A percentile compares a stretch with the other conserved stretches of the same genome.
Evolutionary conservation across 2,113 vertebrate species (phyloP).

Genomic region (Bos indicus): DNA sequence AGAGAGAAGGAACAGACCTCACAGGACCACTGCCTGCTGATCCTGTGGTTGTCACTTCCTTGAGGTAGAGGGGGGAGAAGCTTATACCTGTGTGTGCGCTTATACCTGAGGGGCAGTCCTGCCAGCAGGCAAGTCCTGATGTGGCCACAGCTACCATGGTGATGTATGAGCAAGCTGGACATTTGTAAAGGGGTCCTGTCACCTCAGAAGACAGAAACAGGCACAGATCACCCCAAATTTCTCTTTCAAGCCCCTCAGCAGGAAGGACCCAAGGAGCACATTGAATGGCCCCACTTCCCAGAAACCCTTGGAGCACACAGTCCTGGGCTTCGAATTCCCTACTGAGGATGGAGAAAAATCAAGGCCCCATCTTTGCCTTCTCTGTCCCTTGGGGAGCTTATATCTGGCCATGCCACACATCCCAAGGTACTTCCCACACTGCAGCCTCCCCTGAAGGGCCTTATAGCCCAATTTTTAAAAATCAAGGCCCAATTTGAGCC

Average conservation of each 20-base stretch:
- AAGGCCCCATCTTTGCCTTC: not conserved
- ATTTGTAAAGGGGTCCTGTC: not conserved
- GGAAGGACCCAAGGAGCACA: not conserved
- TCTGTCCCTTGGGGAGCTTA: fast-evolving
- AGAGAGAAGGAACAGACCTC: not conserved
- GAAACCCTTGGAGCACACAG: no score
- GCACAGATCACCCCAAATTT: not conserved
- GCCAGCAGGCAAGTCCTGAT: fast-evolving
- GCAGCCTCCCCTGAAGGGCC: not conserved
- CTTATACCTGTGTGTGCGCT: not conserved
- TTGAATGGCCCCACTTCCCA: not conserved
- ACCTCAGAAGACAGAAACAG: not conserved
- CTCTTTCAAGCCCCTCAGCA: not conserved
- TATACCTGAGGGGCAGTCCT: not conserved
- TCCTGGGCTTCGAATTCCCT: not conserved
- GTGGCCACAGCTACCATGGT: not conserved
- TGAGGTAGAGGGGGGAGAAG: fast-evolving
- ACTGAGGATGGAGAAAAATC: not conserved
- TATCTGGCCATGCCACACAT: fast-evolving
- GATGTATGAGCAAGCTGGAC: not conserved
- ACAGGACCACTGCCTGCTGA: not conserved
- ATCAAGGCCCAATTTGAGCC: fast-evolving
- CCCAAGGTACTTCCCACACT: fast-evolving
- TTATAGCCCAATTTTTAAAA: not conserved
- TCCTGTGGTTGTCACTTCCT: not conserved